Base-by-base conservation (phyloP, 2,888 invertebrate genomes). In the Scaptomyza polygonia region DNA sequence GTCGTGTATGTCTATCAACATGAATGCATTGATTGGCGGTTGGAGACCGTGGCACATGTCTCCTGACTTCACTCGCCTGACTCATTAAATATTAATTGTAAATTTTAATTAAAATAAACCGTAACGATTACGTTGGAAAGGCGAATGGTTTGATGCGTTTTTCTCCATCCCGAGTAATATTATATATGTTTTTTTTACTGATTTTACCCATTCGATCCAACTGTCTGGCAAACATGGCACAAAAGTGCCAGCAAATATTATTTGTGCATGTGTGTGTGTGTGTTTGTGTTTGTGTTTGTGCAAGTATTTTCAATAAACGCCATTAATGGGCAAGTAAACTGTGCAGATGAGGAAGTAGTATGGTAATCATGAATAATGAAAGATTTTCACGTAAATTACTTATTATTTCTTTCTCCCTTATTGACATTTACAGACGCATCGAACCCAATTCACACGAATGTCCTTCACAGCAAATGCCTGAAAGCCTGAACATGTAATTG, bases 51-150 rank as follows among this genome's bases (percentile, higher is more conserved):
- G 63, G 44, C 48, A 27, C 18, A 57, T 6, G 40, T 44, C 48
- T 55, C 30, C 54, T 36, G 80, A 73, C 83, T 78, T 72, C 81
- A 78, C 66, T 70, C 62, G 56, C 51, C 61, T 48, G 56, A 72
- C 87, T 88, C 85, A 88, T 84, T 84, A 86, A 88, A 88, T 84
- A 84, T 88, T 84, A 84, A 86, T 88, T 88, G 79, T 79, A 88
- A 76, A 86, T 85, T 84, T 88, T 84, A 84, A 84, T 84, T 84
- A 84, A 88, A 84, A 84, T 86, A 84, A 81, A 84, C 82, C 77
- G 66, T 70, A 79, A 68, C 73, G 72, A 72, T 75, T 67, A 71
- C 65, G 61, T 51, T 40, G 43, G 55, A 8, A 54, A 56, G 39
- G 18, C 43, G 53, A 29, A 40, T 14, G 6, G 5, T 6, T 16